Conservation (phyloP, 2,888 invertebrate species). For the Esperia sulphurella region DNA sequence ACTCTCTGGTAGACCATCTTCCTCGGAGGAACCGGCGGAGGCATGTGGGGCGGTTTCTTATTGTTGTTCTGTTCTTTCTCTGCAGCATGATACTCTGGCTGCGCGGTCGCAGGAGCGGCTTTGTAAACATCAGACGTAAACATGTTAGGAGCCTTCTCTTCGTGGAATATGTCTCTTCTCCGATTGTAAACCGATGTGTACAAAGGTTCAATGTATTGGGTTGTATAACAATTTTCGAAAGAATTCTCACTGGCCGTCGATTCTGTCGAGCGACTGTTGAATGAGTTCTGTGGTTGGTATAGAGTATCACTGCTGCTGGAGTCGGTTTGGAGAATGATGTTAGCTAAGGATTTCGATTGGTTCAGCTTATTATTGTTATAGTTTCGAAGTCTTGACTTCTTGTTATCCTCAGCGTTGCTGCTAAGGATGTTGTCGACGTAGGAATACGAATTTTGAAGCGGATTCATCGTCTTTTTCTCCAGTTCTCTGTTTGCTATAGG, state of each 20-base stretch:
- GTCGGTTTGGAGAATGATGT: conserved; percentile 68
- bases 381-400: conserved; percentile 58
- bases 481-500: conserved; percentile 46
- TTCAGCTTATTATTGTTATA: conserved; percentile 67
- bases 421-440: conserved; percentile 54
- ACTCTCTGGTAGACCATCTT: conserved; percentile 71
- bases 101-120: conserved; percentile 70
- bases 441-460: conserved; percentile 60
- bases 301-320: conserved; percentile 72
- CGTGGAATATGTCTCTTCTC: conserved; percentile 64
- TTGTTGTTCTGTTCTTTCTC: conserved; percentile 49
- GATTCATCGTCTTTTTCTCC: conserved; percentile 48
- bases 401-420: conserved; percentile 55
- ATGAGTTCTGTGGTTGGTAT: conserved; percentile 68
- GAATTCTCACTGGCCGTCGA: conserved; percentile 72
- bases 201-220: conserved; percentile 69
- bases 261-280: conserved; percentile 65
- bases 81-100: conserved; percentile 55
- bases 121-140: conserved; percentile 71
- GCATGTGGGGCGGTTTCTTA: conserved; percentile 73
- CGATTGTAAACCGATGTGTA: conserved; percentile 70
- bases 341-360: conserved; percentile 71
- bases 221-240: conserved; percentile 63
- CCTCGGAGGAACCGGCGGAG: conserved; percentile 81
- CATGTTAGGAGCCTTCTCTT: conserved; percentile 57